Base-by-base conservation (phyloP, 92 coral and sea anemone genomes). In the Plumapathes pennacea region DNA sequence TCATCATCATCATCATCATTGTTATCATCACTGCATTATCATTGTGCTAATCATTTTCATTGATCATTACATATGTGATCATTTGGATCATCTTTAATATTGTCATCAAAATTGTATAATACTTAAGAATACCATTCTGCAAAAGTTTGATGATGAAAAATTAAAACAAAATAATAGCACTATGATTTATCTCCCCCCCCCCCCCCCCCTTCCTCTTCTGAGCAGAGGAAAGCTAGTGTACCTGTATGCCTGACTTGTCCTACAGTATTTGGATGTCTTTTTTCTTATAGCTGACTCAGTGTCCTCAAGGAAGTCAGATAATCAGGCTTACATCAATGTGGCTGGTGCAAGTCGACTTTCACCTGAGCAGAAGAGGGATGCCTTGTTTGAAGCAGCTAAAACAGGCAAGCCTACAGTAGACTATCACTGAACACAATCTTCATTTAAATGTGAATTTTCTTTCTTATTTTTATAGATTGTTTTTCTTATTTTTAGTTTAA, bases 361-460 rank as follows among this genome's bases (percentile, higher is more conserved):
- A 21, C 78, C 69, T 6, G 89, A 67, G 49, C 77, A 82, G 46
- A 82, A 70, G 73, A 87, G 73, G 38, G 89, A 83, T 25, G 76
- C 95, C 6, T 37, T 87, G 45, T 87, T 87, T 57, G 89, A 87
- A 58, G 82, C 95, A 8, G 75, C 89, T 12, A 84, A 80, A 48
- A 80, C 75, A 46, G 95, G 95, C 77, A 34, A 25, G 12, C 56
- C 10, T 5, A 36, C 41, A n/a, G 9, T n/a, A n/a, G n/a, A n/a
- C n/a, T n/a, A n/a, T n/a, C n/a, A n/a, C n/a, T n/a, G n/a, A 38
- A 38, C 3, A 38, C 12, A 1, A 38, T 12, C 3, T 19, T 19
- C 44, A 38, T 3, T 19, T 19, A 3, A 19, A 1, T 1, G 44
- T n/a, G 3, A 51, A 28, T 25, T 4, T 10, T 27, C 15, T 5